Base-by-base conservation (phyloP, 2,888 invertebrate genomes). In the Argyresthia goedartella region DNA sequence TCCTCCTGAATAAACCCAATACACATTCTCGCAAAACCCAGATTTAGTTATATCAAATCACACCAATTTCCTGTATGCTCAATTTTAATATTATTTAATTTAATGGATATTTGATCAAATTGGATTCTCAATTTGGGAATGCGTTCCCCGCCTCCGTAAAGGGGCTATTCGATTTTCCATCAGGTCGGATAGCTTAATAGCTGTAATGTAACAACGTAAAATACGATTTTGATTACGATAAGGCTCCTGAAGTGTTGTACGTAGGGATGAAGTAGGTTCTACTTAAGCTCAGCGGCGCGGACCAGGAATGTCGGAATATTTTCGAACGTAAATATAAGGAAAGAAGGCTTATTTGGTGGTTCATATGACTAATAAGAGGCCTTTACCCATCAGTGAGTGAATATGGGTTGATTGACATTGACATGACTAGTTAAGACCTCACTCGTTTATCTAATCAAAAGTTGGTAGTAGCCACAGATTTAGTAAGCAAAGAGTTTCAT, bases 141-240 rank as follows among this genome's bases (percentile, higher is more conserved):
- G 48, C 15, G 48, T 15, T 10, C 41, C 16, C 36, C 50, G 42
- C 42, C 50, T 16, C 15, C 50, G 50, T 41, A 42, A 50, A 57
- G 60, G 60, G 59, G 60, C 65, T 67, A 67, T 68, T 71, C 67
- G 62, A 73, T 75, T 73, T 73, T 74, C 73, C 70, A 64, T 71
- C 62, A 69, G 68, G 66, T 69, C 66, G 67, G 69, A 70, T 70
- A 69, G 65, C 66, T 70, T 69, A 74, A 72, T 70, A 70, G 68
- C 69, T 66, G 70, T 44, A 51, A 51, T 46, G 51, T 69, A 69
- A 61, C 67, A 71, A 69, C 69, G 69, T 70, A 72, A 74, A 75
- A 74, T 69, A 67, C 64, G 73, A 76, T 75, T 72, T 73, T 72
- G 70, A 75, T 76, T 76, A 73, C 63, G 73, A 75, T 76, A 75